These are phyloP conservation scores for Mustela nigripes DNA, from an alignment of 2,113 vertebrate species.

Conservation along the genomic window DNA sequence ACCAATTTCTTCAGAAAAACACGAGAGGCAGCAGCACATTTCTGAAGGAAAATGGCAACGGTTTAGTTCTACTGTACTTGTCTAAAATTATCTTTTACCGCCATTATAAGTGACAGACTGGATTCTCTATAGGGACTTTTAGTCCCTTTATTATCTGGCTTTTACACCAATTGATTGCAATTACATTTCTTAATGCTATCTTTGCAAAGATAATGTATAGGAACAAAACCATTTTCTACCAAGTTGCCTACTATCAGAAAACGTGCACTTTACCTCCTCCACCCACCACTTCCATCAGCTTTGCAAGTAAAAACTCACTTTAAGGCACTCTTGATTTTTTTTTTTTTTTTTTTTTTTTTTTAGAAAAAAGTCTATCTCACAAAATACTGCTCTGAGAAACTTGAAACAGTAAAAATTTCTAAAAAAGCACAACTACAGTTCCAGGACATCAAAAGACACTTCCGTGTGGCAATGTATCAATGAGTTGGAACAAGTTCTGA, in stretches of 20 bases:
- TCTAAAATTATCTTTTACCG: constrained; percentile 86
- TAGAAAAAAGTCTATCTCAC: constrained; percentile 73
- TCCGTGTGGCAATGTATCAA: constrained; percentile 48
- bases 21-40: constrained; percentile 63
- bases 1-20: constrained; percentile 68
- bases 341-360: not conserved
- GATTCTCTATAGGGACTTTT: constrained; percentile 82
- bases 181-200: constrained; percentile 79
- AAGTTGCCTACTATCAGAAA: constrained; percentile 73
- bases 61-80: constrained; percentile 77
- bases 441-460: not conserved
- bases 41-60: constrained; percentile 75
- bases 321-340: constrained; percentile 53
- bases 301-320: constrained; percentile 70
- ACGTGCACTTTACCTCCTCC: constrained; percentile 63
- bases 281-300: constrained; percentile 67
- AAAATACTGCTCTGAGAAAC: constrained; percentile 79
- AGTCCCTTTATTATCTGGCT: constrained; percentile 82
- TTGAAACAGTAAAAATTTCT: constrained; percentile 71
- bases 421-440: constrained; percentile 73
- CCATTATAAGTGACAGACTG: constrained; percentile 81
- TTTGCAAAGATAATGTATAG: constrained; percentile 77
- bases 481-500: constrained; percentile 74
- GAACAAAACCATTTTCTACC: constrained; percentile 75
- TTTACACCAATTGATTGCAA: constrained; percentile 84